These are phyloP conservation scores for Arnoldichthys spilopterus DNA, from an alignment of 2,797 vertebrate species.

Conservation along the genomic window DNA sequence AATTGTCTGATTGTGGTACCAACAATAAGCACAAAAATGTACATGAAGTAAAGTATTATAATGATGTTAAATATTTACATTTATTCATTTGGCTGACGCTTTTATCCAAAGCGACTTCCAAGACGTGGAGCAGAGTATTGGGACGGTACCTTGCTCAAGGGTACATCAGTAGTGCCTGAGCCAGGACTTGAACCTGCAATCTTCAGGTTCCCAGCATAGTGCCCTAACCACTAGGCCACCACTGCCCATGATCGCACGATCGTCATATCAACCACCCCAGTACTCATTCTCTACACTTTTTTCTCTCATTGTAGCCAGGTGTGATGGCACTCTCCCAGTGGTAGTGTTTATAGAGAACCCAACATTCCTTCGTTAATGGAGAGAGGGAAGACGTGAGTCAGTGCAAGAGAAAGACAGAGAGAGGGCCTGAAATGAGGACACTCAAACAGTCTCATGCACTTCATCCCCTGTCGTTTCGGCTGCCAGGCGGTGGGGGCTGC, in stretches of 20 bases:
- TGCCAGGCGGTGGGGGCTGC: neutral
- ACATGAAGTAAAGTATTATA: neutral
- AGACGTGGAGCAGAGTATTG: too few relatives aligned
- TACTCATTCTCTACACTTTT: slow-evolving; percentile 32
- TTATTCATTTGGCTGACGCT: too few relatives aligned
- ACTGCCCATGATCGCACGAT: too few relatives aligned
- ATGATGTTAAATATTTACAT: too few relatives aligned
- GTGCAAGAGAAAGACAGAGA: slow-evolving; percentile 47
- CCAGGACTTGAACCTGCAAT: too few relatives aligned
- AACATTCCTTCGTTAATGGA: slow-evolving; percentile 24
- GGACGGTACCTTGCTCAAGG: too few relatives aligned
- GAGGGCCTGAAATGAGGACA: neutral
- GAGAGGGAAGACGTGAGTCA: slow-evolving; percentile 4
- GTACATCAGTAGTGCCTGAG: too few relatives aligned
- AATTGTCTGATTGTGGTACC: neutral
- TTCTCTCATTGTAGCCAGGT: slow-evolving; percentile 17
- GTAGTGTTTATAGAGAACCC: slow-evolving; percentile 34
- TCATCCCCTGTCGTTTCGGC: neutral
- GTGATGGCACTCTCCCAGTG: slow-evolving; percentile 17
- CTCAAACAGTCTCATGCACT: neutral
- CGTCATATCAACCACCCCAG: too few relatives aligned
- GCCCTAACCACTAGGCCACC: too few relatives aligned
- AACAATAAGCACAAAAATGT: neutral
- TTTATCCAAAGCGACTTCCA: too few relatives aligned
- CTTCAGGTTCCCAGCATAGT: too few relatives aligned